A percentile compares a stretch with the other conserved stretches of the same genome.
phyloP scores from a whole-genome alignment of 2,888 invertebrate genomes.

The Phyllotreta striolata region DNA sequence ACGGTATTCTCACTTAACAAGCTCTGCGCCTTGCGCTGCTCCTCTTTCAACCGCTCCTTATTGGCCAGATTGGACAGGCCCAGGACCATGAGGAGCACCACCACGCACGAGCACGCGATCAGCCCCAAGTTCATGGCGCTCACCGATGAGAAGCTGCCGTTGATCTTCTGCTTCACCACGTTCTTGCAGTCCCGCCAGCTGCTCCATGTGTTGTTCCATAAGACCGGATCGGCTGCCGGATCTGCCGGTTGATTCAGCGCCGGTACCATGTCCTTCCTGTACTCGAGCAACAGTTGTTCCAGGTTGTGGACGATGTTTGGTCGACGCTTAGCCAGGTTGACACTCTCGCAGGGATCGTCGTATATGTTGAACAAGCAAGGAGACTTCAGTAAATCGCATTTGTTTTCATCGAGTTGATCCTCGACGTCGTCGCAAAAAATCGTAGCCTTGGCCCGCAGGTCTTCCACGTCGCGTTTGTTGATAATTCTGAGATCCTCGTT shows the following conservation, averaged over 20 bases:
- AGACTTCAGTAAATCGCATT: conserved; percentile 55
- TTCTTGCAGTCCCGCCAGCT: conserved; percentile 68
- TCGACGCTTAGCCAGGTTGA: conserved; percentile 60
- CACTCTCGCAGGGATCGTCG: conserved; percentile 64
- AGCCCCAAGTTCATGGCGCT: conserved; percentile 54
- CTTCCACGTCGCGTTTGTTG: conserved; percentile 44
- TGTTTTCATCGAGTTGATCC: conserved; percentile 47
- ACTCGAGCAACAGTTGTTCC: conserved; percentile 59
- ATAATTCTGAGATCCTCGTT: conserved; percentile 46
- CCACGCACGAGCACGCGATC: conserved; percentile 52
- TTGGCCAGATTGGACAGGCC: conserved; percentile 10
- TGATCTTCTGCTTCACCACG: conserved; percentile 47
- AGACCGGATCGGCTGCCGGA: conserved; percentile 63
- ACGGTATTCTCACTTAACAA: not conserved
- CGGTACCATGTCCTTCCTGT: conserved; percentile 59
- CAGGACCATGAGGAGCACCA: conserved; percentile 47
- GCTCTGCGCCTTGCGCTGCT: not conserved
- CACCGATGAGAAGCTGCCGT: conserved; percentile 40
- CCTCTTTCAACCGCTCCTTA: not conserved
- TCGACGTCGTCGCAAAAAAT: conserved; percentile 50
- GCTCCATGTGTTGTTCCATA: conserved; percentile 67
- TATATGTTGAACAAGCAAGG: conserved; percentile 65
- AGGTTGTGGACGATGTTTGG: conserved; percentile 60
- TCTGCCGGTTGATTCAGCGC: conserved; percentile 62
- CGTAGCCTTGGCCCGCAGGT: conserved; percentile 53